A percentile compares a stretch with the other conserved stretches of the same genome.
Conservation (phyloP, 1,140 invertebrate species). For the Manduca sexta region DNA sequence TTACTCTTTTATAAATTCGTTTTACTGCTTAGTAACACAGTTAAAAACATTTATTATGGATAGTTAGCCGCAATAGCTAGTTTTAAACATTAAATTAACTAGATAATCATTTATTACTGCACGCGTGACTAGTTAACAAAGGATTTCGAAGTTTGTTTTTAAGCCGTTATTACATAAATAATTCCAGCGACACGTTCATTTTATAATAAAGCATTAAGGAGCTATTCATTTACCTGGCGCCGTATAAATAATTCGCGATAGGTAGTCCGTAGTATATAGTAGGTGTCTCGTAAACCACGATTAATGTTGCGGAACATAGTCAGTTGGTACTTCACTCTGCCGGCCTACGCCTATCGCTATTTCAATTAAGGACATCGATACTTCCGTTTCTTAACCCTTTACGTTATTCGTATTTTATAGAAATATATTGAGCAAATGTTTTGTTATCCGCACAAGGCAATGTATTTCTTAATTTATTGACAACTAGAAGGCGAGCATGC, state of each 20-base stretch:
- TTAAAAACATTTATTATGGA: too few relatives aligned
- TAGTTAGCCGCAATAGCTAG: too few relatives aligned
- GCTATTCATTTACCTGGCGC: conserved; percentile 25
- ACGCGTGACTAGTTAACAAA: too few relatives aligned
- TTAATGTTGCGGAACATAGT: conserved; percentile 28
- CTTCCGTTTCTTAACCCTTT: conserved; percentile 26
- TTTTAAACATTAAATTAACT: too few relatives aligned
- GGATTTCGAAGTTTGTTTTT: not conserved
- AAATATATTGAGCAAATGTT: not conserved
- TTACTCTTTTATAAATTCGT: not conserved
- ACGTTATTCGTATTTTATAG: not conserved
- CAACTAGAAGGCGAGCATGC: too few relatives aligned
- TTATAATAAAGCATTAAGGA: conserved; percentile 15
- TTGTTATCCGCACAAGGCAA: too few relatives aligned
- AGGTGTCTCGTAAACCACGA: conserved; percentile 19
- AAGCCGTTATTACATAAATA: conserved; percentile 12
- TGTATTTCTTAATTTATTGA: too few relatives aligned
- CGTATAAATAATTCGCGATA: conserved; percentile 40
- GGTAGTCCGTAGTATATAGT: conserved; percentile 12
- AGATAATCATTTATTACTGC: too few relatives aligned
- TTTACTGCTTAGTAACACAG: too few relatives aligned
- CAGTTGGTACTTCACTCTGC: conserved; percentile 4
- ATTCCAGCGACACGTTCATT: conserved; percentile 11
- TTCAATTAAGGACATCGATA: conserved; percentile 26
- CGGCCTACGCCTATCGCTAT: conserved; percentile 29